Percentiles rank a stretch among this genome's conserved stretches.
phyloP scores from a whole-genome alignment of 2,888 invertebrate species.

The Sarcophaga carnaria region DNA sequence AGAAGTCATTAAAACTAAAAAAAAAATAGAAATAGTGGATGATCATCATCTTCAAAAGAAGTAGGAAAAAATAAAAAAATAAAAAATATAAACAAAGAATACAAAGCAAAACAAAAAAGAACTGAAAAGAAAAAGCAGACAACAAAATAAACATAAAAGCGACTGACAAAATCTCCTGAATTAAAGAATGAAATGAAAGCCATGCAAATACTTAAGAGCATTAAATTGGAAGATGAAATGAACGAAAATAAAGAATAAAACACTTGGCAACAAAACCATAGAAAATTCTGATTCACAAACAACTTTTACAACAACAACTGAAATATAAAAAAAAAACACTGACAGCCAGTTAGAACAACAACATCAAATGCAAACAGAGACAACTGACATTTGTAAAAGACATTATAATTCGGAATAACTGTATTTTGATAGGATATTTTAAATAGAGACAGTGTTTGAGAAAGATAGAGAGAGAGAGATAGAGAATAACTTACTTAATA shows the following conservation, averaged over 20 bases:
- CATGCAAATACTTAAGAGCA: not conserved
- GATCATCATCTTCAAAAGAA: not conserved
- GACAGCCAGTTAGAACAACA: not conserved
- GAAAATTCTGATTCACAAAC: slow-evolving; percentile 21
- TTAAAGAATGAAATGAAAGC: not conserved
- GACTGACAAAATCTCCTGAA: not conserved
- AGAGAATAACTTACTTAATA: too few relatives aligned
- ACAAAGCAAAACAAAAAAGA: not conserved
- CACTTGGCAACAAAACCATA: slow-evolving; percentile 58
- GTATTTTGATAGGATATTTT: slow-evolving; percentile 37
- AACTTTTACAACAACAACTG: slow-evolving; percentile 4
- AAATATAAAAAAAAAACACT: too few relatives aligned
- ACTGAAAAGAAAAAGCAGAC: not conserved
- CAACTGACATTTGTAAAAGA: slow-evolving; percentile 33
- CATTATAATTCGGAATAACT: slow-evolving; percentile 6
- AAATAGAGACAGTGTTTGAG: not conserved
- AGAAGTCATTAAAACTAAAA: too few relatives aligned
- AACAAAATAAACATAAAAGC: not conserved
- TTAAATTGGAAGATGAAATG: not conserved
- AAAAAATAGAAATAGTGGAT: not conserved
- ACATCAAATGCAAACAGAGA: not conserved
- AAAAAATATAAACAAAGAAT: not conserved
- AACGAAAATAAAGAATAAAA: not conserved
- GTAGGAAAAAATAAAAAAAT: not conserved
- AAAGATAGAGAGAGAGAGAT: not conserved